Conservation (phyloP, 2,797 vertebrate species). For the Sternarchorhynchus goeldii region DNA sequence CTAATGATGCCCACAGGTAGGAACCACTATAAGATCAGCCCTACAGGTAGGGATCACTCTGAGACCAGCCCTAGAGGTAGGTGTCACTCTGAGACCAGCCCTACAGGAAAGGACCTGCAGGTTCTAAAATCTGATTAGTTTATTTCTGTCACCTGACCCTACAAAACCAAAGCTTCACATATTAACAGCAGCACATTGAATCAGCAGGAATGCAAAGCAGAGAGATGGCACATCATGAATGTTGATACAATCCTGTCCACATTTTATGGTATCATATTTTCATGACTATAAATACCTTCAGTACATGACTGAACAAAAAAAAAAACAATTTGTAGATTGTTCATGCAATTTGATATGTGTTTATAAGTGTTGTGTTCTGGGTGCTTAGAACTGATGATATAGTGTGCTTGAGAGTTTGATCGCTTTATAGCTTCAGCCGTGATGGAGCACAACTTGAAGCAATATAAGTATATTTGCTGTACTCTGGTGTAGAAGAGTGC, state of each 20-base stretch:
- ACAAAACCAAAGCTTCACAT: background rate
- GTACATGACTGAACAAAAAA: background rate
- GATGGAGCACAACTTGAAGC: constrained; percentile 1
- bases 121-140: too few relatives aligned
- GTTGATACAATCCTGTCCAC: background rate
- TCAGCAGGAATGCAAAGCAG: background rate
- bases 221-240: background rate
- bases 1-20: constrained; percentile 74
- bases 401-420: constrained; percentile 14
- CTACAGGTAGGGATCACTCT: constrained; percentile 41
- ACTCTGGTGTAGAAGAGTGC: constrained; percentile 71
- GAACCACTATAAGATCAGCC: constrained; percentile 22
- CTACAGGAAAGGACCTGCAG: background rate
- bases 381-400: background rate
- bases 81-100: background rate
- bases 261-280: background rate
- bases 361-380: background rate
- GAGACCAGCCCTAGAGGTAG: background rate
- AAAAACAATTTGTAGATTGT: background rate
- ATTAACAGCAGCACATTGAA: background rate
- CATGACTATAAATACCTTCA: background rate
- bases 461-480: constrained; percentile 41
- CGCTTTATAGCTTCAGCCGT: constrained; percentile 30
- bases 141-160: too few relatives aligned
- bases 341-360: background rate